phyloP scores from a whole-genome alignment of 1,140 invertebrate genomes.

The Tenebrio molitor region DNA sequence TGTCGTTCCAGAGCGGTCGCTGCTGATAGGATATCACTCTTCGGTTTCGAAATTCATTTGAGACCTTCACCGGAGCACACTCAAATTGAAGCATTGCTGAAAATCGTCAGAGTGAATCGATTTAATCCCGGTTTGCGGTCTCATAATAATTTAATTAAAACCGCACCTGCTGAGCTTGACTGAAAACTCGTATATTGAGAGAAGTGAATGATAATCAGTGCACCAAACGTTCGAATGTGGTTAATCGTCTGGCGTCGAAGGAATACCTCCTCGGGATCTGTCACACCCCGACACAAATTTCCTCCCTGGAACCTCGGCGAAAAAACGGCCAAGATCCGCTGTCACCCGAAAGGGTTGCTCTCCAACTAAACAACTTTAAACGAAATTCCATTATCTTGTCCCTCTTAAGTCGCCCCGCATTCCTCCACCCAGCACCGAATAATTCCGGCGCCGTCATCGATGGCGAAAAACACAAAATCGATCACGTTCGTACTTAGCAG shows the following conservation, averaged over 20 bases:
- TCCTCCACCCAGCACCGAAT: not conserved
- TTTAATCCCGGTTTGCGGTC: not conserved
- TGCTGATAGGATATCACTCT: too few relatives aligned
- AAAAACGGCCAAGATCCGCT: not conserved
- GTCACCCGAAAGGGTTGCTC: not conserved
- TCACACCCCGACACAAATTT: too few relatives aligned
- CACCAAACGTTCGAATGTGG: not conserved
- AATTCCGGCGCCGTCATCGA: too few relatives aligned
- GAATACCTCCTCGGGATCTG: not conserved
- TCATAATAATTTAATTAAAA: slow-evolving; percentile 26
- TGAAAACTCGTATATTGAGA: slow-evolving; percentile 6
- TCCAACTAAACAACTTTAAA: slow-evolving; percentile 1
- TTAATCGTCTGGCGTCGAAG: not conserved
- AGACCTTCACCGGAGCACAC: too few relatives aligned
- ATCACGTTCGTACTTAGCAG: not conserved
- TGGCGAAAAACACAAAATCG: not conserved
- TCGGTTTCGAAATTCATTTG: too few relatives aligned
- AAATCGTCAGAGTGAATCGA: not conserved
- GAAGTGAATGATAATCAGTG: not conserved
- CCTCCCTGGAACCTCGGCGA: too few relatives aligned
- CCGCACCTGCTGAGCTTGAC: slow-evolving; percentile 17
- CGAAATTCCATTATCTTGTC: slow-evolving; percentile 7
- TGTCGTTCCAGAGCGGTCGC: too few relatives aligned
- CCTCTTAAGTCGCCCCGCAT: not conserved
- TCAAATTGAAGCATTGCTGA: too few relatives aligned